These are phyloP conservation scores for Pseudomugil gertrudae DNA, from an alignment of 2,797 vertebrate genomes.

Conservation along the genomic window DNA sequence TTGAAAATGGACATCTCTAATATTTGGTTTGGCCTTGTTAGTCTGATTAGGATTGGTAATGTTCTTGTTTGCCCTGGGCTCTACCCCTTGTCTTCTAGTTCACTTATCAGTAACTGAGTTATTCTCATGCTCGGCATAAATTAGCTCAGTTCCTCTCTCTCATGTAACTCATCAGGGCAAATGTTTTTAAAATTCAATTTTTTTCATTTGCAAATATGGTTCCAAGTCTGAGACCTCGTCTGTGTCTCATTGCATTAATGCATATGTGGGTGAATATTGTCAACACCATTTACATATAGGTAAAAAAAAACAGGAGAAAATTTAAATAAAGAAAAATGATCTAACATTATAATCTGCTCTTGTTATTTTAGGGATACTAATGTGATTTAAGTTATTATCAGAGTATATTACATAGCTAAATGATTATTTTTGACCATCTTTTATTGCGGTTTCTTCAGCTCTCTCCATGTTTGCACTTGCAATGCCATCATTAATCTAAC, in stretches of 20 bases:
- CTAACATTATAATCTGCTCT: too few relatives aligned
- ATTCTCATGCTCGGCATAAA: constrained; percentile 46
- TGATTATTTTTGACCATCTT: background rate
- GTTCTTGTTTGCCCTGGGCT: constrained; percentile 31
- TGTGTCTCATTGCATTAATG: background rate
- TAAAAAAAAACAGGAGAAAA: background rate
- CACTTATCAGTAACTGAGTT: constrained; percentile 37
- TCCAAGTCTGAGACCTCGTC: background rate
- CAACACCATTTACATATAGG: background rate
- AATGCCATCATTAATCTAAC: background rate
- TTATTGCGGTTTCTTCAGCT: background rate
- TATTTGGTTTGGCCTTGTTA: constrained; percentile 46
- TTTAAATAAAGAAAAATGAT: too few relatives aligned
- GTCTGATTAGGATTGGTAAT: constrained; percentile 43
- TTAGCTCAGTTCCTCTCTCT: constrained; percentile 29
- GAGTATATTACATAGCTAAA: background rate
- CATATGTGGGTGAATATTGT: background rate
- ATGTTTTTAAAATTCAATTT: constrained; percentile 3
- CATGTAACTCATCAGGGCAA: constrained; percentile 12
- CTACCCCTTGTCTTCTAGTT: constrained; percentile 31
- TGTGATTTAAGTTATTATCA: background rate
- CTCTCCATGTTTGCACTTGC: background rate
- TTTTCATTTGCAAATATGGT: background rate
- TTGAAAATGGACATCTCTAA: constrained; percentile 31
- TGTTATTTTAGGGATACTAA: too few relatives aligned